phyloP scores from a whole-genome alignment of 1,140 invertebrate genomes.

The Dermatophagoides farinae region DNA sequence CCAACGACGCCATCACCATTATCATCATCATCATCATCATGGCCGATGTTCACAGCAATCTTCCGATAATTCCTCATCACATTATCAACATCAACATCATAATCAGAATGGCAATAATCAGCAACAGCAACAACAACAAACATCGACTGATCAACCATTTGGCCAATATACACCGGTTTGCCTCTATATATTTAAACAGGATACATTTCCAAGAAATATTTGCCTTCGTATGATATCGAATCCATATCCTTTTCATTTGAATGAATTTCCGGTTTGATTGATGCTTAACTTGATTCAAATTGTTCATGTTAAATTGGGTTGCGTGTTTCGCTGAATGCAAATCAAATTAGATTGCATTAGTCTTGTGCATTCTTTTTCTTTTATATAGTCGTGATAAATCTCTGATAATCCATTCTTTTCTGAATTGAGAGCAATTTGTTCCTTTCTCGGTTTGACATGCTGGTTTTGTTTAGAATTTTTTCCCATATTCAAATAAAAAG shows the following conservation, averaged over 20 bases:
- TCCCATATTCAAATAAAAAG: no score
- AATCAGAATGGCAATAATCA: not conserved
- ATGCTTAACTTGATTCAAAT: not conserved
- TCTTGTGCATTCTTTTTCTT: no score
- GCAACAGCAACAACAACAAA: not conserved
- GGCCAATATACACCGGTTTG: slow-evolving; percentile 56
- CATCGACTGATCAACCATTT: slow-evolving; percentile 42
- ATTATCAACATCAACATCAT: not conserved
- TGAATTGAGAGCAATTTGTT: no score
- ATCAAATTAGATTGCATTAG: no score
- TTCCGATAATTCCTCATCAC: not conserved
- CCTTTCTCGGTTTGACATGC: not conserved
- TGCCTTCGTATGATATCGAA: slow-evolving; percentile 86
- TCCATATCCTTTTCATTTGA: slow-evolving; percentile 78
- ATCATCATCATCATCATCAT: not conserved
- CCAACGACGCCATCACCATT: not conserved
- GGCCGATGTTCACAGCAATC: not conserved
- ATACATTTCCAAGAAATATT: slow-evolving; percentile 60
- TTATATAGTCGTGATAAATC: no score
- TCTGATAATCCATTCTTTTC: not conserved
- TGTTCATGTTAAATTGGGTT: no score
- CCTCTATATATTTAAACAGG: slow-evolving; percentile 63
- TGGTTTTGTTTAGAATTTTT: not conserved
- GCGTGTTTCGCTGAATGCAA: no score
- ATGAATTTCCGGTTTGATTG: no score